Evolutionary conservation across 1,140 invertebrate genomes (phyloP), one percentile per base, ranked within the genome.

Genomic region (Drosophila varians): DNA sequence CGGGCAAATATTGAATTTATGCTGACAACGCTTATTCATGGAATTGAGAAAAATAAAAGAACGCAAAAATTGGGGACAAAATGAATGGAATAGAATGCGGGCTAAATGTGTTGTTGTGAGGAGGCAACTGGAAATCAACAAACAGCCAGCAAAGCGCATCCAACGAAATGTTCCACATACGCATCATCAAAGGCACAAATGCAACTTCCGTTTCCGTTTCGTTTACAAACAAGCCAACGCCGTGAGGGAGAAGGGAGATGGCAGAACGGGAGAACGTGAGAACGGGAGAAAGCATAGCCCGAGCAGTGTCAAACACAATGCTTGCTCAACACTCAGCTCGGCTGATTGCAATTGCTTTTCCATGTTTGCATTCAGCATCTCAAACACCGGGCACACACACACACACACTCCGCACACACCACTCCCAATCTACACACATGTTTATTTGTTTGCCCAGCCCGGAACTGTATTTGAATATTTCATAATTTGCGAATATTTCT

Each of bases 271-370:
- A 0, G 7, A 1, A 6, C 2, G 38, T 42, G 6, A 56, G 51
- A 12, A 6, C 8, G 25, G 11, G 36, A 5, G 14, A 40, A 9
- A 53, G 53, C 58, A 61, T 57, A 55, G 64, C 46, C 46, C 36
- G 47, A 43, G 62, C 26, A 65, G 64, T 87, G 80, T 87, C 80
- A 86, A 80, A 51, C 82, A 86, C 76, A 86, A 86, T 87, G 77
- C 80, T 86, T 87, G 82, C 80, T 80, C 71, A 86, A 87, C 80
- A 86, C 80, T 86, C 77, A 71, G 62, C 47, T 74, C 62, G 61
- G 76, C 66, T 86, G 80, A 86, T 86, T 86, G 80, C 80, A 86
- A 86, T 86, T 86, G 80, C 80, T 87, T 58, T 65, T 53, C 58
- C 76, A 86, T 84, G 79, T 84, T 84, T 86, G 82, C 75, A 53